Conservation (phyloP, 2,888 invertebrate species). For the Abrostola tripartita region DNA sequence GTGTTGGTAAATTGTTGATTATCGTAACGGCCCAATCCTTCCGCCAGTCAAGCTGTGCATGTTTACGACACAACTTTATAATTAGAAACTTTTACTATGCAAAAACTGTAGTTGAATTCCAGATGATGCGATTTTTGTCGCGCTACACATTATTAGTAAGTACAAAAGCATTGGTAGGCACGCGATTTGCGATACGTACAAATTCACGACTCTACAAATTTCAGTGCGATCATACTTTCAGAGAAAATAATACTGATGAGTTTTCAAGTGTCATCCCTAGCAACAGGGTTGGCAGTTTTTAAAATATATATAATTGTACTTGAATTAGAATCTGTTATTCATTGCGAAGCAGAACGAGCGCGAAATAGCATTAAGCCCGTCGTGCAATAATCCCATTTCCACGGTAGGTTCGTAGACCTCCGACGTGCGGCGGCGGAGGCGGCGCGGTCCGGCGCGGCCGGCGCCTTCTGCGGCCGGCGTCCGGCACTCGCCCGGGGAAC, state of each 20-base stretch:
- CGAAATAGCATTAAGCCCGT: conserved; percentile 77
- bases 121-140: conserved; percentile 41
- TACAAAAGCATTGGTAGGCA: conserved; percentile 29
- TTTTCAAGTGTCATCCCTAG: conserved; percentile 40
- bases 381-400: conserved; percentile 85
- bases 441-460: conserved; percentile 48
- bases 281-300: conserved; percentile 22
- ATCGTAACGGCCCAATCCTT: conserved; percentile 60
- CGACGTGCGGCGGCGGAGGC: conserved; percentile 46
- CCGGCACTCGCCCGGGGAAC: conserved; percentile 14
- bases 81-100: conserved; percentile 66
- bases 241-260: conserved; percentile 32
- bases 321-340: conserved; percentile 57
- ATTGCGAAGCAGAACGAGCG: conserved; percentile 69
- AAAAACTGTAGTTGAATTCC: conserved; percentile 53
- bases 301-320: conserved; percentile 38
- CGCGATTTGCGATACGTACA: conserved; percentile 29
- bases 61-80: conserved; percentile 64
- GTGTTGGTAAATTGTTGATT: conserved; percentile 52
- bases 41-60: conserved; percentile 60
- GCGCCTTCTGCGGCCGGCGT: neutral
- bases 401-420: conserved; percentile 83
- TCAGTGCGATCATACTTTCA: conserved; percentile 14
- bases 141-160: conserved; percentile 36
- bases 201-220: conserved; percentile 21